These are phyloP conservation scores for Rousettus leschenaultii DNA, from an alignment of 2,113 vertebrate genomes.

Conservation along the genomic window DNA sequence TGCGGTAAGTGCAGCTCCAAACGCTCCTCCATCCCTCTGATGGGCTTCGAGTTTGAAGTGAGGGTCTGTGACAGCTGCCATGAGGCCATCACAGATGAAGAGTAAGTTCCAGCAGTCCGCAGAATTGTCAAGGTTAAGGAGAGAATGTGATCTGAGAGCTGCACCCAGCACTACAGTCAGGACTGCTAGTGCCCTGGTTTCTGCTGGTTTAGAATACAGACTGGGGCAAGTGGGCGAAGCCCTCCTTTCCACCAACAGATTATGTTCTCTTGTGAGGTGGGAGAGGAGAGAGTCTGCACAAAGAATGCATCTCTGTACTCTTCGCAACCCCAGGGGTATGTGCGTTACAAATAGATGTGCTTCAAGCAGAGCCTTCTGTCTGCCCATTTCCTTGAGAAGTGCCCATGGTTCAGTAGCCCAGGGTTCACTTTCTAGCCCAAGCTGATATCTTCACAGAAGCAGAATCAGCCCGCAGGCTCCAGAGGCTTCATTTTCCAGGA, in stretches of 20 bases:
- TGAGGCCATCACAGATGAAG: constrained; percentile 96
- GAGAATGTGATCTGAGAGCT: not conserved
- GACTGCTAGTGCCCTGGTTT: accelerated
- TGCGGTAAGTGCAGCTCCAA: constrained; percentile 97
- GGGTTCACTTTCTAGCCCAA: not conserved
- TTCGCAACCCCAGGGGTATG: not conserved
- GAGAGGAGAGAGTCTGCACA: not conserved
- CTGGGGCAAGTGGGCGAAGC: not conserved
- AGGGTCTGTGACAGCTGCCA: constrained; percentile 96
- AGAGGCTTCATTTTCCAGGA: not conserved
- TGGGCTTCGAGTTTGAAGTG: constrained; percentile 99
- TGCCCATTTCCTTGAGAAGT: not conserved
- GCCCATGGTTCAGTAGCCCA: not conserved
- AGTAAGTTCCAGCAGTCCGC: constrained; percentile 85
- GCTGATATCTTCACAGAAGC: not conserved
- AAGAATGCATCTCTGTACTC: not conserved
- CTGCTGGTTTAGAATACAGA: not conserved
- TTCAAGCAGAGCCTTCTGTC: not conserved
- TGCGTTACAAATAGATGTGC: not conserved
- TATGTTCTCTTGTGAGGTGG: not conserved
- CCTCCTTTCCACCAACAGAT: not conserved
- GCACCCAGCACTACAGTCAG: not conserved
- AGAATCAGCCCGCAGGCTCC: not conserved
- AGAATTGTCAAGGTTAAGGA: not conserved
- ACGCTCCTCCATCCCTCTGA: constrained; percentile 95